Percentiles rank a stretch among this genome's conserved stretches.
These are phyloP conservation scores for Lasioglossum zephyrum DNA, from an alignment of 2,888 invertebrate genomes.

Conservation along the genomic window DNA sequence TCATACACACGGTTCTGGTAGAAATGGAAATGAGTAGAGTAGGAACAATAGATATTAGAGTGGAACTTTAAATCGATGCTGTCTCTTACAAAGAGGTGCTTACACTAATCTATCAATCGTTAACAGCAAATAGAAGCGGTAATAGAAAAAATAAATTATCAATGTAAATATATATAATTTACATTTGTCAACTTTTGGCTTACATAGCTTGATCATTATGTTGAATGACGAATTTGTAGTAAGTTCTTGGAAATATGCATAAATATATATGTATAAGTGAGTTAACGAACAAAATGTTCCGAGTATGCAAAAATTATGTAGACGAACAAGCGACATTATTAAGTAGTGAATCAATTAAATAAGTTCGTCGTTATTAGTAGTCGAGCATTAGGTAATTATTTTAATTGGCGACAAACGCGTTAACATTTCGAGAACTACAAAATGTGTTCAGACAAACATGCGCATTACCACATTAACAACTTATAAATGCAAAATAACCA, in stretches of 20 bases:
- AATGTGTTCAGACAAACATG: constrained; percentile 55
- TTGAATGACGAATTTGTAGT: constrained; percentile 20
- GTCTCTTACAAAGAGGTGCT: neutral
- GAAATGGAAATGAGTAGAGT: constrained; percentile 19
- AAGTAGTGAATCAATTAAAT: neutral
- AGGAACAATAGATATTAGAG: constrained; percentile 6
- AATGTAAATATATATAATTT: constrained; percentile 27
- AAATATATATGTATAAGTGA: neutral
- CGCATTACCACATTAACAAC: constrained; percentile 61
- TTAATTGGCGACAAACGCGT: constrained; percentile 23
- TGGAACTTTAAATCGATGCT: constrained; percentile 19
- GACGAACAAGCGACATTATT: neutral
- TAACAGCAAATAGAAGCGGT: neutral
- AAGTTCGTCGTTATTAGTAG: neutral
- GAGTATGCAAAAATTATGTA: neutral
- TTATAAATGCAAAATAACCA: constrained; percentile 62
- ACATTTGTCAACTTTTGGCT: constrained; percentile 32
- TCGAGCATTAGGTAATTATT: constrained; percentile 16
- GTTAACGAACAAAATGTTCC: neutral
- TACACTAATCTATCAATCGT: constrained; percentile 15
- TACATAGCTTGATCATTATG: neutral
- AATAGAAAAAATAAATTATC: neutral
- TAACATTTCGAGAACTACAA: constrained; percentile 24
- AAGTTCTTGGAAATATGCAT: neutral
- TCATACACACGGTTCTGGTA: constrained; percentile 30